Evolutionary conservation across 1,140 invertebrate species (phyloP).

Genomic region (Cotesia glomerata): DNA sequence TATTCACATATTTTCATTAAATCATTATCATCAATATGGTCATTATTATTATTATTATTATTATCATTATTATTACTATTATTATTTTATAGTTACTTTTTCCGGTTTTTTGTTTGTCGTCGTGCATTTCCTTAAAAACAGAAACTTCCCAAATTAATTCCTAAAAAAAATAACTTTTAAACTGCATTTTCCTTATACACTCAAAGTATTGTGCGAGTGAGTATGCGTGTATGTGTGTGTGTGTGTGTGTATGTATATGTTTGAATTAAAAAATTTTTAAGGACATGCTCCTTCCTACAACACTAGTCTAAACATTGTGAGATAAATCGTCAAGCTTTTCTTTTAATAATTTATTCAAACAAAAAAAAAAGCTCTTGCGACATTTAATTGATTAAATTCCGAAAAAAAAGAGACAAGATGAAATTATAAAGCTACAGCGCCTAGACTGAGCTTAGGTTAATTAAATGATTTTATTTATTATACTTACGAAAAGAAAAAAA

Average conservation of each 20-base stretch:
- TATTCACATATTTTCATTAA: neutral
- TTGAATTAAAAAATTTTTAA: too few species aligned
- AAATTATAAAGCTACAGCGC: slow-evolving; percentile 36
- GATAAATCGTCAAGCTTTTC: slow-evolving; percentile 32
- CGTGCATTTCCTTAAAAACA: neutral
- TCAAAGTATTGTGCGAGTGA: too few species aligned
- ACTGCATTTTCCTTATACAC: neutral
- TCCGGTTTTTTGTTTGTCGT: too few species aligned
- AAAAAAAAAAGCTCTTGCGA: neutral
- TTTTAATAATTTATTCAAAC: too few species aligned
- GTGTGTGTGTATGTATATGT: too few species aligned
- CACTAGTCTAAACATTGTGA: slow-evolving; percentile 61
- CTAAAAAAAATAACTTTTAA: neutral
- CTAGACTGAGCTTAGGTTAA: slow-evolving; percentile 56
- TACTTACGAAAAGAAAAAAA: slow-evolving; percentile 9
- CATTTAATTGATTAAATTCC: neutral
- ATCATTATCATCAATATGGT: too few species aligned
- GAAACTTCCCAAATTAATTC: neutral
- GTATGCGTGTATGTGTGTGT: too few species aligned
- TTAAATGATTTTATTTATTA: slow-evolving; percentile 14
- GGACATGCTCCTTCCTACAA: slow-evolving; percentile 56
- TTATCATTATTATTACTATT: neutral
- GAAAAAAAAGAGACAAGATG: neutral
- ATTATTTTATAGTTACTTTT: neutral
- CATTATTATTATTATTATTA: neutral